Base-by-base conservation (phyloP, 2,888 invertebrate genomes). In the Minunthozetes semirufus region DNA sequence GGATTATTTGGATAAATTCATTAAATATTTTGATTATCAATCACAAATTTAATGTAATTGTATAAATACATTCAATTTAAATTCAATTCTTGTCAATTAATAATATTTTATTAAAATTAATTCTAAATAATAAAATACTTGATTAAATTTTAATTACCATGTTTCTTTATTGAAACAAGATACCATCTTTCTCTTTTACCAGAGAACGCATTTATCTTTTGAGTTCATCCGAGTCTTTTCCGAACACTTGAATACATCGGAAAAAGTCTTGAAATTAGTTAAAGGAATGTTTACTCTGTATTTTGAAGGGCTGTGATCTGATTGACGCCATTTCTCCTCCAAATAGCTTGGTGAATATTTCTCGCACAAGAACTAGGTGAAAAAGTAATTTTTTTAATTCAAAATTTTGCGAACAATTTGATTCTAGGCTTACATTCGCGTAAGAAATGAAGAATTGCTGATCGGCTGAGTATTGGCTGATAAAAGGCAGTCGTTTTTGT, bases 291-390 rank as follows among this genome's bases (percentile, higher is more conserved):
- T 75, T 0, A 63, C 72, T n/a, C 75, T 59, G 29, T 73, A 75
- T 56, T 63, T 59, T n/a, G 19, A 50, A 9, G 75, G 75, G 61
- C 27, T 38, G 59, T 75, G 75, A 29, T 38, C 33, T n/a, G 63
- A 22, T 75, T 61, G 72, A 72, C 59, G n/a, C n/a, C n/a, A n/a
- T n/a, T n/a, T n/a, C n/a, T 6, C 8, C 8, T 61, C 27, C n/a
- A 75, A 25, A 2, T 77, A 76, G 72, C 78, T 77, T 1, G 76
- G 75, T 27, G 78, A 75, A 50, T 74, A 76, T 13, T 66, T 74
- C 13, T 92, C 92, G 80, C 92, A 92, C 92, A 92, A 93, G 78
- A 92, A 92, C 81, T 78, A 77, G 0, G 9, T 22, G 25, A 19
- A 53, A 22, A 68, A 22, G n/a, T 56, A 15, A 29, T 33, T 33